phyloP scores from a whole-genome alignment of 2,113 vertebrate genomes.

The Nicator chloris region DNA sequence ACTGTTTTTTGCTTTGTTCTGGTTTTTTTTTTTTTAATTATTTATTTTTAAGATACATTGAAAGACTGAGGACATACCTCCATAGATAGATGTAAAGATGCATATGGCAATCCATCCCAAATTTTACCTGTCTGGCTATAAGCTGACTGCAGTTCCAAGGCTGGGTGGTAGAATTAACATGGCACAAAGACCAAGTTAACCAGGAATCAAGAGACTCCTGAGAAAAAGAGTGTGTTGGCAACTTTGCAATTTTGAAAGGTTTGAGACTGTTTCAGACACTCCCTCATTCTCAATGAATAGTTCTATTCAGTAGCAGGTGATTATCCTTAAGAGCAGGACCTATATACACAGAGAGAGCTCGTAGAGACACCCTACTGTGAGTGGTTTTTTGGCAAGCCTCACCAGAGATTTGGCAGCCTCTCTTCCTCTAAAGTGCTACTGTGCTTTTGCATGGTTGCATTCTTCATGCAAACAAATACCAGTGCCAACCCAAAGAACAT shows the following conservation, averaged over 20 bases:
- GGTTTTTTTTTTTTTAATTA: neutral
- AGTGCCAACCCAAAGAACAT: constrained; percentile 22
- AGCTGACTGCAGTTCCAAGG: neutral
- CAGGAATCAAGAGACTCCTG: neutral
- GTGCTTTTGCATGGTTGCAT: constrained; percentile 25
- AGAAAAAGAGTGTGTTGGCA: neutral
- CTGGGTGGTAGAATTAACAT: neutral
- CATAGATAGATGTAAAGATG: neutral
- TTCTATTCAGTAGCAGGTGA: constrained; percentile 35
- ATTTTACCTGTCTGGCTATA: neutral
- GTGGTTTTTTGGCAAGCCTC: constrained; percentile 10
- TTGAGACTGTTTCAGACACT: constrained; percentile 1
- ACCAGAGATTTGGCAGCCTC: constrained; percentile 33
- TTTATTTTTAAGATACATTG: neutral
- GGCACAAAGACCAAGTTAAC: neutral
- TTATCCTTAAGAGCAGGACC: constrained; percentile 21
- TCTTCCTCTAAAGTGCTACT: constrained; percentile 27
- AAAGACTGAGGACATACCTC: neutral
- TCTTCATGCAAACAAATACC: constrained; percentile 37
- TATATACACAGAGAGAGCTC: neutral
- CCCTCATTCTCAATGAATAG: constrained; percentile 13
- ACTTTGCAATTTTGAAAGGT: neutral
- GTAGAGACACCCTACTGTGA: constrained; percentile 7
- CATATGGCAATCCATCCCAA: neutral
- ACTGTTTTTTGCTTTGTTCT: too few relatives aligned